A percentile compares a stretch with the other conserved stretches of the same genome.
Evolutionary conservation across 2,888 invertebrate genomes (phyloP).

Genomic region (Rhingia campestris): DNA sequence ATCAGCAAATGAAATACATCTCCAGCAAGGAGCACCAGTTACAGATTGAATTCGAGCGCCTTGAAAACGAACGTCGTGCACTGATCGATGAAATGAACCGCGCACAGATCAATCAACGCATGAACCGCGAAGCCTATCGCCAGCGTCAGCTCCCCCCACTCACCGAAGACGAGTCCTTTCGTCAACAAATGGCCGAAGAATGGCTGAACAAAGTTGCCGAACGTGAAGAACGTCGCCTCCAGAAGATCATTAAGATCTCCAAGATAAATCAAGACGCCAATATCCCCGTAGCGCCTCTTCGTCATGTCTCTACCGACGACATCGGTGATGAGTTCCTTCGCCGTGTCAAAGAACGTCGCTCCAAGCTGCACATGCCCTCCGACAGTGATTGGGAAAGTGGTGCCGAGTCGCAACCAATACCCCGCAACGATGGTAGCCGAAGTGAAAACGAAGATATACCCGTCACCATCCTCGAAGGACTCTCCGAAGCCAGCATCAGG

Average conservation of each 20-base stretch:
- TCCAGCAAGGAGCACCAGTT: conserved; percentile 87
- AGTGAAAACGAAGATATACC: conserved; percentile 81
- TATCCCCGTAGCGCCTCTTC: conserved; percentile 66
- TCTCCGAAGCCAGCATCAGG: conserved; percentile 85
- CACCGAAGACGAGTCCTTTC: conserved; percentile 88
- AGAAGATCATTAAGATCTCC: conserved; percentile 91
- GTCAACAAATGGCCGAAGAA: conserved; percentile 93
- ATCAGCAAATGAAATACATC: conserved; percentile 86
- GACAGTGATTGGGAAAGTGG: conserved; percentile 87
- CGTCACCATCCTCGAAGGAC: conserved; percentile 87
- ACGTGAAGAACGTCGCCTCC: conserved; percentile 89
- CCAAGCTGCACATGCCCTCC: conserved; percentile 86
- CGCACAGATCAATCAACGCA: conserved; percentile 76
- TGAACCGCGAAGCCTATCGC: conserved; percentile 78
- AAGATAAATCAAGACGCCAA: conserved; percentile 82
- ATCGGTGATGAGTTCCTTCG: conserved; percentile 91
- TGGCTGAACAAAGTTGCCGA: conserved; percentile 91
- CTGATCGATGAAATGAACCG: conserved; percentile 80
- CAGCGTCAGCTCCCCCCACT: conserved; percentile 83
- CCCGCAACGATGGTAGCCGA: conserved; percentile 77
- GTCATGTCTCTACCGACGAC: conserved; percentile 71
- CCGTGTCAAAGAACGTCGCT: conserved; percentile 88
- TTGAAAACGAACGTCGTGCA: conserved; percentile 85
- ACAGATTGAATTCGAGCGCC: conserved; percentile 85
- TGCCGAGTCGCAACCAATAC: conserved; percentile 83